Percentiles rank a stretch among this genome's conserved stretches.
Evolutionary conservation across 2,888 invertebrate genomes (phyloP).

Genomic region (Lasioglossum lativentre): DNA sequence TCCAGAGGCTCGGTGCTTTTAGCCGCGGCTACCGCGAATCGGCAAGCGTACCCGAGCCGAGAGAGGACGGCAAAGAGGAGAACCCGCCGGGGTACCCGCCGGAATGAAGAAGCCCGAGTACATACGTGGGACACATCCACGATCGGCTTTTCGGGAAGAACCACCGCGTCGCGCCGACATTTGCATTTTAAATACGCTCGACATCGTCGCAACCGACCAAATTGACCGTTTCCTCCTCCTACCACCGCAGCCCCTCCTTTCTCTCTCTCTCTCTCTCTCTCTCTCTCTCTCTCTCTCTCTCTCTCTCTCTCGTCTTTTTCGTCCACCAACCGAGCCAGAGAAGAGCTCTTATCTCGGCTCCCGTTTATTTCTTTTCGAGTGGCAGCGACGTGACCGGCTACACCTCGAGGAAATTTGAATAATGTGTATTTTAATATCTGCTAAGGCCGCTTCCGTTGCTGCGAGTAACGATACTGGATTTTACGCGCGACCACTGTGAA

Average conservation of each 20-base stretch:
- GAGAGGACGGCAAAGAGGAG: not conserved
- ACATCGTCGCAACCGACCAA: slow-evolving; percentile 63
- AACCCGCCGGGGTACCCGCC: not conserved
- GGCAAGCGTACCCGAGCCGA: not conserved
- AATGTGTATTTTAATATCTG: slow-evolving; percentile 30
- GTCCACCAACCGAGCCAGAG: not conserved
- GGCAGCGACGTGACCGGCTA: slow-evolving; percentile 11
- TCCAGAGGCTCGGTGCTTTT: slow-evolving; percentile 9
- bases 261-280: not conserved
- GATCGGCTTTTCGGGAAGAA: slow-evolving; percentile 63
- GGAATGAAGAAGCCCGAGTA: slow-evolving; percentile 35
- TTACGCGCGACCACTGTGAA: too few relatives aligned
- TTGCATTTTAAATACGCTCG: slow-evolving; percentile 77
- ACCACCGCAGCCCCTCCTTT: not conserved
- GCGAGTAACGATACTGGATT: not conserved
- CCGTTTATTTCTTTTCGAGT: slow-evolving; percentile 38
- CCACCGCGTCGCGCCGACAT: slow-evolving; percentile 68
- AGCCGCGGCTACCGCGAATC: slow-evolving; percentile 21
- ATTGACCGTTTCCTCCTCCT: slow-evolving; percentile 41
- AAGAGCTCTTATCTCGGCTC: slow-evolving; percentile 38
- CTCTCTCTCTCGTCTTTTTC: slow-evolving; percentile 12
- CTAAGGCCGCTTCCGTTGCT: not conserved
- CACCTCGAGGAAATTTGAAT: slow-evolving; percentile 38
- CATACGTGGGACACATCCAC: slow-evolving; percentile 55
- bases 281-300: not conserved